Conservation (phyloP, 2,888 invertebrate genomes). For the Theodoxus fluviatilis region DNA sequence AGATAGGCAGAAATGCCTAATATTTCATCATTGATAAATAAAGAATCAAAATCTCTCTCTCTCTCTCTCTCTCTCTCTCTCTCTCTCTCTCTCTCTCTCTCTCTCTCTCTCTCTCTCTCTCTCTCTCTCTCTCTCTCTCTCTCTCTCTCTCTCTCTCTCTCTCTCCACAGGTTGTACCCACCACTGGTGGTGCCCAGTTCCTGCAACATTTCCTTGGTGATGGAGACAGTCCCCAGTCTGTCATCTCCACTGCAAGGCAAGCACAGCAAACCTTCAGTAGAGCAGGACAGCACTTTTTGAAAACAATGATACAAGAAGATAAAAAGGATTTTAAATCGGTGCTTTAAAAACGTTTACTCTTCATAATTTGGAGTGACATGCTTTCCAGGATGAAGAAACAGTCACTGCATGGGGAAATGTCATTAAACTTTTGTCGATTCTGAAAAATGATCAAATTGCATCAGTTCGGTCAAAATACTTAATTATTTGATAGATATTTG, state of each 20-base stretch:
- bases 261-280: no score
- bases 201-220: slow-evolving; percentile 38
- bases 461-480: no score
- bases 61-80: background rate
- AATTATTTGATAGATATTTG: no score
- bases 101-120: background rate
- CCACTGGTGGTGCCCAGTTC: slow-evolving; percentile 39
- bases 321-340: background rate
- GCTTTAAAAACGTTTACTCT: background rate
- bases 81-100: background rate
- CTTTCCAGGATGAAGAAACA: no score
- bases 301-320: background rate
- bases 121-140: background rate
- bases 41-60: no score
- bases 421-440: no score
- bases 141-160: background rate
- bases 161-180: slow-evolving; percentile 15
- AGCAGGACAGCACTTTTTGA: no score
- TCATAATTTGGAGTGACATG: no score
- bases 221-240: slow-evolving; percentile 41
- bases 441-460: no score
- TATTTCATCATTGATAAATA: background rate
- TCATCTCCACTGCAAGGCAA: slow-evolving; percentile 43
- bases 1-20: background rate
- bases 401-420: no score